Percentiles rank a stretch among this genome's conserved stretches.
Conservation (phyloP, 2,797 vertebrate genomes). For the Denticeps clupeoides region DNA sequence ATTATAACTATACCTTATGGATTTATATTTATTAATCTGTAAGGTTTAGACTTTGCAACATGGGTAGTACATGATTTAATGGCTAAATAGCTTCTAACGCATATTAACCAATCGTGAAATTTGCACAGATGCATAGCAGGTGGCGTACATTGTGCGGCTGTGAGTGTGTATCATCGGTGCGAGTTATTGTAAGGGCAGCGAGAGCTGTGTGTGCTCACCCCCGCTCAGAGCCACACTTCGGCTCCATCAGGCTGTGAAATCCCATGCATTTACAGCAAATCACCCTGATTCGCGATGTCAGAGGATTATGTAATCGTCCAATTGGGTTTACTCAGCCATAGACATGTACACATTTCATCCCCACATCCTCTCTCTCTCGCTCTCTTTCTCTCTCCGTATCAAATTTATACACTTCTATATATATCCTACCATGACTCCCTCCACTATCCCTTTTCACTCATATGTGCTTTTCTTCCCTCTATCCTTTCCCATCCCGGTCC, state of each 20-base stretch:
- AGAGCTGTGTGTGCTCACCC: background rate
- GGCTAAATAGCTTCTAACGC: no score
- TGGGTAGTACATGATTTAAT: no score
- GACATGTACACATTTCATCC: background rate
- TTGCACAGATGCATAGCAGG: no score
- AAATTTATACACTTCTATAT: background rate
- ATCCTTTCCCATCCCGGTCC: background rate
- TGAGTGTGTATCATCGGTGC: no score
- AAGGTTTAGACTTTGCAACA: no score
- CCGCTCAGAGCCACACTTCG: slow-evolving; percentile 3
- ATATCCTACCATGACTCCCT: background rate
- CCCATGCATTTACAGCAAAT: slow-evolving; percentile 35
- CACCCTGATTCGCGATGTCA: slow-evolving; percentile 39
- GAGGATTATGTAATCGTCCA: slow-evolving; percentile 44
- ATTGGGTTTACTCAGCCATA: slow-evolving; percentile 10
- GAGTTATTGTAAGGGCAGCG: no score
- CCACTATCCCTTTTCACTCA: background rate
- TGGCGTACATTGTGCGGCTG: no score
- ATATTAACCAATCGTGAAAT: no score
- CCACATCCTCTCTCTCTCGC: background rate
- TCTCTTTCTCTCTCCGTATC: background rate
- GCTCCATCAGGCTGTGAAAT: slow-evolving; percentile 12
- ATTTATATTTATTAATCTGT: no score
- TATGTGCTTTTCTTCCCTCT: background rate
- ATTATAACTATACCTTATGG: no score